Conservation (phyloP, 2,113 vertebrate genomes). For the Odontophorus gujanensis region DNA sequence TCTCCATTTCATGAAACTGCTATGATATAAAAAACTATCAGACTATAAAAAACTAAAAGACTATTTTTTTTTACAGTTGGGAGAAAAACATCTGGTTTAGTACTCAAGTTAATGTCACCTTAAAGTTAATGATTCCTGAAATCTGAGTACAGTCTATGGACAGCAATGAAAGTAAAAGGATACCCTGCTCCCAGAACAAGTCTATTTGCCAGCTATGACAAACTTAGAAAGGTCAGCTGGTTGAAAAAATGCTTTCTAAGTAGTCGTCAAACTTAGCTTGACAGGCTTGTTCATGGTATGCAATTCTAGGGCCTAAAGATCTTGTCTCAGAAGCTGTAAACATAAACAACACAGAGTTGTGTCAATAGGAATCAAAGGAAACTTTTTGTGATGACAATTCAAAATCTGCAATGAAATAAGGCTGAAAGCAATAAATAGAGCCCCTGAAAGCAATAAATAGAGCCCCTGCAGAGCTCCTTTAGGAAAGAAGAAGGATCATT, state of each 20-base stretch:
- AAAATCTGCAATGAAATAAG: neutral
- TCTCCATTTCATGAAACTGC: neutral
- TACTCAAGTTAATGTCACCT: neutral
- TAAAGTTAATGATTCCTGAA: neutral
- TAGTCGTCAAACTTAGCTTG: neutral
- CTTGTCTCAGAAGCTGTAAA: accelerated
- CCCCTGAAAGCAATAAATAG: neutral
- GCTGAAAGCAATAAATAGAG: neutral
- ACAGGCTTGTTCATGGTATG: neutral
- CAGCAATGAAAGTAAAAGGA: neutral
- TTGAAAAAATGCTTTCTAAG: neutral
- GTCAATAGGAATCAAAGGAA: neutral
- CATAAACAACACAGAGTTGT: neutral
- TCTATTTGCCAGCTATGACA: neutral
- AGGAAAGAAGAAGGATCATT: neutral
- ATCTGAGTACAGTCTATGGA: neutral
- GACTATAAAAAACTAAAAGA: too few relatives aligned
- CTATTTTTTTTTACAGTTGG: neutral
- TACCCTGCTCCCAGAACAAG: neutral
- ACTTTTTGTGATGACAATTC: neutral
- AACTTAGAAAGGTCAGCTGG: neutral
- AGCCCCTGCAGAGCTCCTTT: neutral
- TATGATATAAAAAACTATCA: neutral
- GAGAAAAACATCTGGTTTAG: neutral
- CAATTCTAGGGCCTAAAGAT: neutral